These are phyloP conservation scores for Lamprotornis superbus DNA, from an alignment of 2,113 vertebrate species.

Conservation along the genomic window DNA sequence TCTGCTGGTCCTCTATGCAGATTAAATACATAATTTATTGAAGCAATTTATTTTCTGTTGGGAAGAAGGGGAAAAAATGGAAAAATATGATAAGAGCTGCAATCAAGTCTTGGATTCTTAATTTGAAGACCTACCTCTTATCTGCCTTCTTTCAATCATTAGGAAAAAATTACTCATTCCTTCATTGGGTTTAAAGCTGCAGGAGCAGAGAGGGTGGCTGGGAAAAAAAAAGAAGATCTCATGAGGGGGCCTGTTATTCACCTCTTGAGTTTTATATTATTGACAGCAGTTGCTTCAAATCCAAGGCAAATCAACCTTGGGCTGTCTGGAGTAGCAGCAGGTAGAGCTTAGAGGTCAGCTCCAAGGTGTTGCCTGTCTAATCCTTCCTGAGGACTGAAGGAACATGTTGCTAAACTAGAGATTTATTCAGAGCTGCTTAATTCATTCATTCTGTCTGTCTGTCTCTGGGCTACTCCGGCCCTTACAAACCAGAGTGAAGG, in stretches of 20 bases:
- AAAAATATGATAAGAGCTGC: conserved; percentile 51
- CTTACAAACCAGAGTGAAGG: background rate
- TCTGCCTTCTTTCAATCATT: conserved; percentile 62
- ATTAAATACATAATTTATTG: conserved; percentile 68
- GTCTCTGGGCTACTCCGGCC: background rate
- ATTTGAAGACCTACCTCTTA: conserved; percentile 69
- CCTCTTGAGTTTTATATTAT: conserved; percentile 16
- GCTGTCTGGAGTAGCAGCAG: background rate
- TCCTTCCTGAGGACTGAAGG: background rate
- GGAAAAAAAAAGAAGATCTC: background rate
- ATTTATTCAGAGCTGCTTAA: background rate
- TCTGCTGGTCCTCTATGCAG: conserved; percentile 30
- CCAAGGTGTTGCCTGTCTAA: background rate
- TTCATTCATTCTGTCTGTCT: background rate
- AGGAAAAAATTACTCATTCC: conserved; percentile 21
- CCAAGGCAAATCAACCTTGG: background rate
- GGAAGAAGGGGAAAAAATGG: conserved; percentile 12
- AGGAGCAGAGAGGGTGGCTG: background rate
- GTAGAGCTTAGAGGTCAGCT: background rate
- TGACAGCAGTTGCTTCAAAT: conserved; percentile 16
- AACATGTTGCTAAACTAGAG: background rate
- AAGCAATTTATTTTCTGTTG: conserved; percentile 66
- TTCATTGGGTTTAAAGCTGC: conserved; percentile 16
- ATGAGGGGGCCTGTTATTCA: background rate
- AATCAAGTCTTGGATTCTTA: conserved; percentile 49